Base-by-base conservation (phyloP, 1,140 invertebrate species). In the Drosophila pruinosa region DNA sequence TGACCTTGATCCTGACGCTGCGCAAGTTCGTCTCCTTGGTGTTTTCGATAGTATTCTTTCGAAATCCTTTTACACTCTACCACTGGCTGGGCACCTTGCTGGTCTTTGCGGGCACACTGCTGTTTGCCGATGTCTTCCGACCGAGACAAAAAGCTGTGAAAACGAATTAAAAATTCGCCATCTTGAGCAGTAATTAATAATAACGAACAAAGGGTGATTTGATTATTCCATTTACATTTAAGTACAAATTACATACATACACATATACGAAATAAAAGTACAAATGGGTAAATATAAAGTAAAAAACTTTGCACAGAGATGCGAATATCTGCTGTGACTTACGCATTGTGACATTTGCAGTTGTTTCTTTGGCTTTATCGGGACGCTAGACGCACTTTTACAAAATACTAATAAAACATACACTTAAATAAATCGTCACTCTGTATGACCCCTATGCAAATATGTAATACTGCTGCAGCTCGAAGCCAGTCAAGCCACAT, bases 31-130 rank as follows among this genome's bases (percentile, higher is more conserved):
- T 97, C 1, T 99, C 98, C 3, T 92, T 99, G 38, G 92, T 99
- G 12, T 96, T 99, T 86, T 99, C 98, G 0, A 99, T 99, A 75
- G 76, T 97, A 22, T 99, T 99, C 91, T 99, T 99, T 89, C 93
- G 95, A 67, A 99, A 99, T 93, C 95, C 96, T 1, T 99, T 99
- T 89, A 99, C 98, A 0, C 2, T 95, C 0, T 93, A 94, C 28
- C 99, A 99, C 91, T 99, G 98, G 98, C 81, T 97, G 26, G 98
- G 98, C 7, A 98, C 98, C 0, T 47, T 94, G 8, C 91, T 98
- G 28, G 98, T 99, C 0, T 99, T 99, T 92, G 86, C 94, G 28
- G 98, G 99, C 4, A 99, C 98, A 1, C 88, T 99, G 14, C 94
- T 99, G 64, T 99, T 99, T 90, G 59, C 83, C 5, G 50, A 88